A percentile compares a stretch with the other conserved stretches of the same genome.
These are phyloP conservation scores for Therioaphis trifolii DNA, from an alignment of 2,888 invertebrate species.

Conservation along the genomic window DNA sequence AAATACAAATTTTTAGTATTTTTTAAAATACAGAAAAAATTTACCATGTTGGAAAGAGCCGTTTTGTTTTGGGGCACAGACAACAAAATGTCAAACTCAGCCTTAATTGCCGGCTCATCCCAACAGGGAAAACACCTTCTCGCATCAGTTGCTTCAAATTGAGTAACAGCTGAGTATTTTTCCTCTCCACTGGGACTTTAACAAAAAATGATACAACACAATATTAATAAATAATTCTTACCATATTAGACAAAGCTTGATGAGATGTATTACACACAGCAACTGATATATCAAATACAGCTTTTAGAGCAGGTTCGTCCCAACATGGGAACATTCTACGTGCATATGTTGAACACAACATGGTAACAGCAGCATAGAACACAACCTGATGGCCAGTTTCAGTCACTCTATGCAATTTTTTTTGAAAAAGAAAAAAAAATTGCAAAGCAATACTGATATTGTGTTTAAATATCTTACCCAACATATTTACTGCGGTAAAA, in stretches of 20 bases:
- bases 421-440: constrained; percentile 48
- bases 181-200: constrained; percentile 75
- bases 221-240: constrained; percentile 44
- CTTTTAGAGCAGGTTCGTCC: constrained; percentile 98
- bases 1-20: too few species aligned
- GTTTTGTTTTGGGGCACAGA: constrained; percentile 80
- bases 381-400: constrained; percentile 71
- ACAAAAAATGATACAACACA: constrained; percentile 16
- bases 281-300: constrained; percentile 84
- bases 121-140: constrained; percentile 96
- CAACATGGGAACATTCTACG: constrained; percentile 95
- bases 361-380: constrained; percentile 87
- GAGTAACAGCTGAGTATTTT: constrained; percentile 88
- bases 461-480: constrained; percentile 67
- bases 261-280: constrained; percentile 74
- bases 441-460: constrained; percentile 8
- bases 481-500: constrained; percentile 90
- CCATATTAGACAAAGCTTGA: constrained; percentile 51
- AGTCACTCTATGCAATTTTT: constrained; percentile 41
- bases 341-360: constrained; percentile 91
- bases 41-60: constrained; percentile 93
- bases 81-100: constrained; percentile 90
- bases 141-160: constrained; percentile 92
- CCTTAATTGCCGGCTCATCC: constrained; percentile 97
- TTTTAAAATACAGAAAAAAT: constrained; percentile 61